Evolutionary conservation across 2,888 invertebrate genomes (phyloP), one percentile per base, ranked within the genome.

Genomic region (Brenthis ino): DNA sequence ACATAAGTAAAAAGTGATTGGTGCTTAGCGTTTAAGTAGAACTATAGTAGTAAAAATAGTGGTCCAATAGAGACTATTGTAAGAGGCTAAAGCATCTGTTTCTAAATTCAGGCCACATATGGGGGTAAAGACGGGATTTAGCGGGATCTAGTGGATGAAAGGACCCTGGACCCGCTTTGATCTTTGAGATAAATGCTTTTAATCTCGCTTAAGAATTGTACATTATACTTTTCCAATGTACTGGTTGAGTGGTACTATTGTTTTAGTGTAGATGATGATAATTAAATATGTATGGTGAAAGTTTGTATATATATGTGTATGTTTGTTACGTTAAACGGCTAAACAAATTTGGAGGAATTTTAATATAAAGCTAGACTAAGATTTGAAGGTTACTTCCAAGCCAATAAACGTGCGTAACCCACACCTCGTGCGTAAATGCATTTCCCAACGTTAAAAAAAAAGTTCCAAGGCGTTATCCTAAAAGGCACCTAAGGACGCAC

Each of bases 101-200:
- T 67, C 50, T 37, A 63, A 63, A 67, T 67, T 63, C 67, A 67
- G 61, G 47, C 67, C 67, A 63, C 63, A 57, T 50, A 63, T 54
- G 63, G 54, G 66, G 64, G 60, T 57, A 66, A 64, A 69, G 66
- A 64, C 53, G 71, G 69, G 69, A 71, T 67, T 64, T 64, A 61
- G 65, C 48, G 53, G 47, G 64, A 63, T 66, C 57, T 56, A n/a
- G 63, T 28, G 68, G 64, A 67, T 67, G 67, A 63, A 57, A 63
- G 67, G 67, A 63, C 67, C 69, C 53, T 37, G n/a, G 54, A 63
- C 61, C 63, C 61, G 61, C 69, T 71, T 71, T 71, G 69, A 71
- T 69, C 69, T 64, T 58, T 6, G 60, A 71, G 69, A 71, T 71
- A 69, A 71, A 69, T 69, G 69, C 66, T 71, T 71, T 71, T 71